phyloP scores from a whole-genome alignment of 2,797 vertebrate species.

The Phoxinus dragarum region DNA sequence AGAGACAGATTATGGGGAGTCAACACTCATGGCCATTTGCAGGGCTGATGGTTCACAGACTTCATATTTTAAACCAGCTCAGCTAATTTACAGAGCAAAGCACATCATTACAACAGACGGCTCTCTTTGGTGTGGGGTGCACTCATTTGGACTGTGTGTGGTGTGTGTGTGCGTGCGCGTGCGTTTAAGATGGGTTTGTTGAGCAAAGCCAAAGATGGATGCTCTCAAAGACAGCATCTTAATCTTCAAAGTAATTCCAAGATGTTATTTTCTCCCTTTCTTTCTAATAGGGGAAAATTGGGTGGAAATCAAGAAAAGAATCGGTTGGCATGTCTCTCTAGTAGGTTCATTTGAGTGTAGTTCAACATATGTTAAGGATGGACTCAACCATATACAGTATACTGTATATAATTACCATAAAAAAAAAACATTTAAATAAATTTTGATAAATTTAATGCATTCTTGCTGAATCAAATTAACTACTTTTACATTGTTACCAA shows the following conservation, averaged over 20 bases:
- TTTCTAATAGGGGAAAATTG: conserved; percentile 39
- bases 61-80: conserved; percentile 48
- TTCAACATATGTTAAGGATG: background rate
- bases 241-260: conserved; percentile 46
- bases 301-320: conserved; percentile 13
- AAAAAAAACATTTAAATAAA: background rate
- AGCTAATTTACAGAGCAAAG: conserved; percentile 42
- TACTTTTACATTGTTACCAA: background rate
- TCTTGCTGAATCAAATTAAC: background rate
- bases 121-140: conserved; percentile 44
- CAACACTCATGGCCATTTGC: conserved; percentile 64
- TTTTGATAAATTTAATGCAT: background rate
- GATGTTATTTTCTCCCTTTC: conserved; percentile 31
- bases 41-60: conserved; percentile 70
- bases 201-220: conserved; percentile 39
- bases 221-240: conserved; percentile 39
- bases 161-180: background rate
- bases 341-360: conserved; percentile 10
- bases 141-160: background rate
- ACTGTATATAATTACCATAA: background rate
- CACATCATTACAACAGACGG: conserved; percentile 43
- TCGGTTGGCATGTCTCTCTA: background rate
- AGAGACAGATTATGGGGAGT: conserved; percentile 70
- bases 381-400: background rate
- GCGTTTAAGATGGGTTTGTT: conserved; percentile 1